Evolutionary conservation across 2,797 vertebrate genomes (phyloP).

Genomic region (Hemitrygon akajei): DNA sequence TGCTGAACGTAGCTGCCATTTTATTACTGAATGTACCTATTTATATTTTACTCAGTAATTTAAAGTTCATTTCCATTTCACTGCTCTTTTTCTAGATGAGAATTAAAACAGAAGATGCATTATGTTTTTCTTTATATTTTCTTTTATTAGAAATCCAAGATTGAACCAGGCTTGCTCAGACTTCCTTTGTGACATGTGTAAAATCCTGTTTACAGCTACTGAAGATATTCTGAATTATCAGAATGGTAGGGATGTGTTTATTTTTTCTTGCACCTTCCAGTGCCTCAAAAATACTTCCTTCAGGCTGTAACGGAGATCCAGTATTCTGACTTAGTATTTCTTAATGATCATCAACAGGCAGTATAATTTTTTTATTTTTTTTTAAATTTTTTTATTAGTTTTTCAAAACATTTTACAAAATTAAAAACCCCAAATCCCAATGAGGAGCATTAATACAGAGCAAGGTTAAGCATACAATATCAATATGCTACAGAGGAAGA

Average conservation of each 20-base stretch:
- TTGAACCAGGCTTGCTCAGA: conserved; percentile 76
- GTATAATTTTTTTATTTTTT: too few relatives aligned
- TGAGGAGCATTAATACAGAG: too few relatives aligned
- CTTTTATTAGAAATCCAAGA: conserved; percentile 60
- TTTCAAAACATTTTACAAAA: too few relatives aligned
- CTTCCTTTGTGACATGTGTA: conserved; percentile 75
- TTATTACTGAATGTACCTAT: not conserved
- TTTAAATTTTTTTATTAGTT: too few relatives aligned
- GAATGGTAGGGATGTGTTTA: conserved; percentile 56
- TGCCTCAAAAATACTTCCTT: not conserved
- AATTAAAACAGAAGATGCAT: not conserved
- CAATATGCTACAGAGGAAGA: too few relatives aligned
- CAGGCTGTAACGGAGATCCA: not conserved
- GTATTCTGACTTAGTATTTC: not conserved
- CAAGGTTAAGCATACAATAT: too few relatives aligned
- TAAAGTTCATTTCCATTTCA: not conserved
- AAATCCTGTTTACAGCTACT: conserved; percentile 64
- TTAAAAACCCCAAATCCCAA: too few relatives aligned
- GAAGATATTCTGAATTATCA: conserved; percentile 48
- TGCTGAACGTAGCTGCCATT: not conserved
- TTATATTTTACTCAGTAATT: not conserved
- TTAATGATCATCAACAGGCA: not conserved
- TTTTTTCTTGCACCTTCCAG: not conserved
- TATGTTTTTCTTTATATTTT: not conserved
- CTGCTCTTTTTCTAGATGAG: not conserved